Conservation (phyloP, 2,797 vertebrate genomes). For the Gymnocypris eckloni region DNA sequence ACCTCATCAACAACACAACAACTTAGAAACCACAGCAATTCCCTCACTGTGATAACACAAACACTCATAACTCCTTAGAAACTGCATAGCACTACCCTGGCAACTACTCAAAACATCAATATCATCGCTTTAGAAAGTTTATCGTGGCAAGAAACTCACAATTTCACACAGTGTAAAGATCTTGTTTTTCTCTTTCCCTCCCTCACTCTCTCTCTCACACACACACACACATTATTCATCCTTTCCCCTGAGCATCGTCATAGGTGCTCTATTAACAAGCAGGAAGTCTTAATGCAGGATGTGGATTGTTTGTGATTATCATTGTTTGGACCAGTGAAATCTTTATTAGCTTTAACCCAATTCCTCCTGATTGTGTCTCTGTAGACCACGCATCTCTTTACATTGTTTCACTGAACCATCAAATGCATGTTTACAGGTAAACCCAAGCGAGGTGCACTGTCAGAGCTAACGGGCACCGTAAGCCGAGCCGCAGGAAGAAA, state of each 20-base stretch:
- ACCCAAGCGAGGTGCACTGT: constrained; percentile 88
- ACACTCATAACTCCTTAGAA: neutral
- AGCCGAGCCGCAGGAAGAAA: constrained; percentile 93
- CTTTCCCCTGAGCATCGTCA: neutral
- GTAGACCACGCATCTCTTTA: neutral
- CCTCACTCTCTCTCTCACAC: neutral
- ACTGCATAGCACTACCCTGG: neutral
- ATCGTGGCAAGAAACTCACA: neutral
- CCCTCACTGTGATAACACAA: neutral
- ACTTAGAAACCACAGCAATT: neutral
- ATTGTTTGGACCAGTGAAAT: constrained; percentile 47
- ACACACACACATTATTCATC: neutral
- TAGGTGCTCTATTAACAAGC: neutral
- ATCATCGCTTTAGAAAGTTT: neutral
- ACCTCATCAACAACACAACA: neutral
- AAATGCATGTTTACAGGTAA: constrained; percentile 75
- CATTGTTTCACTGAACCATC: neutral
- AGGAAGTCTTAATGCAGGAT: constrained; percentile 13
- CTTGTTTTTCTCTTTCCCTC: neutral
- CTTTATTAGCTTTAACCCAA: constrained; percentile 30
- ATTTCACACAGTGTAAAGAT: neutral
- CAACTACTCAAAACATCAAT: neutral
- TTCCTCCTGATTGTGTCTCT: constrained; percentile 39
- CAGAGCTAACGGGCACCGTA: constrained; percentile 93
- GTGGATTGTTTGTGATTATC: constrained; percentile 38